Conservation (phyloP, 2,888 invertebrate genomes). For the Ganaspis brasiliensis region DNA sequence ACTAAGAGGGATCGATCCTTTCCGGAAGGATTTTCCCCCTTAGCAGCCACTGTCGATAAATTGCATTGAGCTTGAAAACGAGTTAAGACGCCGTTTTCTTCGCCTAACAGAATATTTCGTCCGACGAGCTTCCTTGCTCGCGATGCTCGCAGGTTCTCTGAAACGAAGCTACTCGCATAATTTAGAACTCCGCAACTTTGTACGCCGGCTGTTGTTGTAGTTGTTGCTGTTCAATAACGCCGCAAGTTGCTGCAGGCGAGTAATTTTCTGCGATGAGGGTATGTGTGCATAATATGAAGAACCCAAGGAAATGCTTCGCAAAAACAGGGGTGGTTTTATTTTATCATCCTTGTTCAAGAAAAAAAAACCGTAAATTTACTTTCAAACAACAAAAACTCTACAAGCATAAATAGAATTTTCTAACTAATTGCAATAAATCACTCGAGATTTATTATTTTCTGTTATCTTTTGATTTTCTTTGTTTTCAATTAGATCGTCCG, state of each 20-base stretch:
- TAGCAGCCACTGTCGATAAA: constrained; percentile 39
- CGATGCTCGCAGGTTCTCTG: constrained; percentile 27
- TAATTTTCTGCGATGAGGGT: constrained; percentile 64
- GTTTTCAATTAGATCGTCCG: too few species aligned
- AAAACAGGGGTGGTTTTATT: constrained; percentile 29
- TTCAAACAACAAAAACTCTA: not conserved
- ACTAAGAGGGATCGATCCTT: constrained; percentile 41
- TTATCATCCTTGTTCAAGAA: not conserved
- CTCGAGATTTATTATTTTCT: not conserved
- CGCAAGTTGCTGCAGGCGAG: constrained; percentile 64
- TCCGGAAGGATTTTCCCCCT: constrained; percentile 20
- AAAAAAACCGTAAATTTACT: not conserved
- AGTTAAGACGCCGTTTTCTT: constrained; percentile 40
- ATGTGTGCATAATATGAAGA: constrained; percentile 40
- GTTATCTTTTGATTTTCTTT: too few species aligned
- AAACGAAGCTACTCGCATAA: constrained; percentile 64
- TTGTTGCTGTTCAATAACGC: constrained; percentile 64
- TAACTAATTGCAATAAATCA: not conserved
- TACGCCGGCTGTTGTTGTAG: constrained; percentile 62
- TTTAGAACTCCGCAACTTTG: constrained; percentile 69
- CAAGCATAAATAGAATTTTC: not conserved
- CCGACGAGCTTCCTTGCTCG: constrained; percentile 38
- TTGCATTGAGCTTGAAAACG: constrained; percentile 40
- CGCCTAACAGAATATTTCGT: constrained; percentile 39
- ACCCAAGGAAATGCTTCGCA: constrained; percentile 18